Conservation (phyloP, 2,113 vertebrate genomes). For the Tor tambroides region DNA sequence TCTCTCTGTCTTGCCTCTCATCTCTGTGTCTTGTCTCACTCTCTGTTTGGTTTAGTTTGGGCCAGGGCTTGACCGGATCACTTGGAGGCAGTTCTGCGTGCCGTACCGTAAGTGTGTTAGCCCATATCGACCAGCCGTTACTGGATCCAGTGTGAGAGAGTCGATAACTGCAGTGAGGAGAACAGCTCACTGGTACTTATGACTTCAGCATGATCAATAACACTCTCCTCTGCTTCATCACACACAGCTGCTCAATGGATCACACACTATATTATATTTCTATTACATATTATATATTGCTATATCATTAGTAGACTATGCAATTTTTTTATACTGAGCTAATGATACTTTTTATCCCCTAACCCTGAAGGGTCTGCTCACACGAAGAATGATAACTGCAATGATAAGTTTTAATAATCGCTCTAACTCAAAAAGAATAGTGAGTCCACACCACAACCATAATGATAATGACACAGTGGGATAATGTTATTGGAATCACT, state of each 20-base stretch:
- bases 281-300: neutral
- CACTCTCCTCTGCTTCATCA: conserved; percentile 39
- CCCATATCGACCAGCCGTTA: conserved; percentile 77
- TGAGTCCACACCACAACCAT: neutral
- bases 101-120: conserved; percentile 79
- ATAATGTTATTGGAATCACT: neutral
- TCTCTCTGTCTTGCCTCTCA: neutral
- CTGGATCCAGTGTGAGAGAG: conserved; percentile 78
- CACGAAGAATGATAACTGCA: neutral
- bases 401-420: neutral
- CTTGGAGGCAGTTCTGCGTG: conserved; percentile 61
- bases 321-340: neutral
- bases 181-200: conserved; percentile 82
- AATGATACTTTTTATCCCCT: neutral
- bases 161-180: conserved; percentile 83
- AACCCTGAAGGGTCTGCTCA: neutral
- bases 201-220: conserved; percentile 85
- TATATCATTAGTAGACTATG: neutral
- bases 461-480: neutral
- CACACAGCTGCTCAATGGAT: conserved; percentile 47
- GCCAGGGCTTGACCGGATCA: conserved; percentile 57
- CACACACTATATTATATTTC: neutral
- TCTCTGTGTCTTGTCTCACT: conserved; percentile 59
- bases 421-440: too few relatives aligned
- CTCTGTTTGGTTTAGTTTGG: conserved; percentile 49